Base-by-base conservation (phyloP, 2,113 vertebrate genomes). In the Tachysurus fulvidraco region DNA sequence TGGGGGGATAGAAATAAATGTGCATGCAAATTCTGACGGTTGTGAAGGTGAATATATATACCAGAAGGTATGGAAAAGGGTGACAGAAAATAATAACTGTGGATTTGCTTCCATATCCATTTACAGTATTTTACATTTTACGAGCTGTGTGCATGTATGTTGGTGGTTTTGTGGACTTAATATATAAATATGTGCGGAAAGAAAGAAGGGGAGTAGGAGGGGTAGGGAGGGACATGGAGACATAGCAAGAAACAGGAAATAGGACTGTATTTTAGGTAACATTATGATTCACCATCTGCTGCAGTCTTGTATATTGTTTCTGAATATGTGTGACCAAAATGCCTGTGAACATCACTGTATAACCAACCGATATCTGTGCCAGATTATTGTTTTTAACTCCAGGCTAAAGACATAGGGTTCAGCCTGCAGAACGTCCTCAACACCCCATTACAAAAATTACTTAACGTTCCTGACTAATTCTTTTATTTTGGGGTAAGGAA, bases 311-410 rank as follows among this genome's bases (percentile, higher is more conserved):
- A 46, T 64, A 23, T 62, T 46, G 9, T 85, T 41, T 46, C 73
- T 85, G 71, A 62, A 64, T 83, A 44, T 65, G 64, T 79, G 54
- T 46, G 80, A 28, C 41, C 25, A 76, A 59, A 46, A 41, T 84
- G 54, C 19, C 9, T 59, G 14, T 52, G 44, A 83, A 67, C 19
- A 67, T 65, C 13, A 82, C 12, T 25, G 21, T 59, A 46, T 59
- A 59, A 36, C 30, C 59, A 59, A 36, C 30, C 59, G 46, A 50
- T 65, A 64, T 77, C 23, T 50, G 11, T 46, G 50, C 28, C 62
- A 69, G 69, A 74, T 84, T 12, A 46, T 71, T 82, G 14, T 28
- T 59, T 80, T 80, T 71, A 36, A 28, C 46, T 84, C n/a, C 28
- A 46, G 16, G 41, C 41, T 84, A 14, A 59, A 69, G 57, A 30